Evolutionary conservation across 2,888 invertebrate species (phyloP).

Genomic region (Ypsolopha sequella): DNA sequence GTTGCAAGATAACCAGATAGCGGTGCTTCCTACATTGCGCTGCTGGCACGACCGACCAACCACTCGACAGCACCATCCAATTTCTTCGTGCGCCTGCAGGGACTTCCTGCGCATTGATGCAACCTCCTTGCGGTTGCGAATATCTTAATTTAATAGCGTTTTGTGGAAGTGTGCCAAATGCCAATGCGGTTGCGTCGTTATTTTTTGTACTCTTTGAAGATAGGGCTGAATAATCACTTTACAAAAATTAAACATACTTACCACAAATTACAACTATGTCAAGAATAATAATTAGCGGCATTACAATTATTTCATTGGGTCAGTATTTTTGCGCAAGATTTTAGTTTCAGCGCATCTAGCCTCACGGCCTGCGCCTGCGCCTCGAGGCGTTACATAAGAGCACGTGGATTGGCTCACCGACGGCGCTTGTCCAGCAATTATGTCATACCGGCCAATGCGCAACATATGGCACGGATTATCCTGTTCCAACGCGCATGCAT

Average conservation of each 20-base stretch:
- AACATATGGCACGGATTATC: conserved; percentile 6
- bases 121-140: conserved; percentile 22
- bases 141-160: conserved; percentile 8
- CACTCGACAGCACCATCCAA: conserved; percentile 24
- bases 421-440: conserved; percentile 41
- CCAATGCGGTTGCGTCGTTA: no score
- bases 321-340: conserved; percentile 30
- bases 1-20: conserved; percentile 23
- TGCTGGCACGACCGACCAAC: conserved; percentile 7
- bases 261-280: background rate
- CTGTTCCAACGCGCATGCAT: background rate
- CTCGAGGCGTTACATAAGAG: conserved; percentile 29
- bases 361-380: conserved; percentile 23
- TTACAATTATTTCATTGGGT: background rate
- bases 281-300: background rate
- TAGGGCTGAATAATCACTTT: no score
- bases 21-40: conserved; percentile 49
- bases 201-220: no score
- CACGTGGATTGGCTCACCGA: conserved; percentile 49
- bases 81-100: conserved; percentile 31
- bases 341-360: conserved; percentile 55
- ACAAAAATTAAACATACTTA: no score
- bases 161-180: no score
- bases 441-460: conserved; percentile 39
- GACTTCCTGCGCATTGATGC: conserved; percentile 28